These are phyloP conservation scores for western clawed frog (Xenopus tropicalis) DNA, from an alignment of 2,113 vertebrate species.

Conservation along the genomic window UCB_Xtro_10.0 CM004444.2:176306001-176306500, in stretches of 20 bases:
- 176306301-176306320: background rate
- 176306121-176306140: constrained; percentile 3
- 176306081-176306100: background rate
- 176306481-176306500: too few relatives aligned
- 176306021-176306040: background rate
- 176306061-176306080: background rate
- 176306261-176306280: background rate
- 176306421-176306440: too few relatives aligned
- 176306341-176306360: too few relatives aligned
- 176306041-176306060: background rate
- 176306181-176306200: background rate
- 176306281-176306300: background rate
- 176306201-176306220: background rate
- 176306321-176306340: background rate
- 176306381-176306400: background rate
- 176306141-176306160: background rate
- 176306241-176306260: background rate
- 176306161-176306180: background rate
- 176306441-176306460: too few relatives aligned
- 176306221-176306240: background rate
- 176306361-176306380: background rate
- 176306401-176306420: too few relatives aligned
- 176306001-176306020: background rate
- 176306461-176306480: too few relatives aligned
- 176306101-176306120: background rate